Evolutionary conservation across 2,113 vertebrate genomes (phyloP).

Genomic region (Halichoeres trimaculatus): DNA sequence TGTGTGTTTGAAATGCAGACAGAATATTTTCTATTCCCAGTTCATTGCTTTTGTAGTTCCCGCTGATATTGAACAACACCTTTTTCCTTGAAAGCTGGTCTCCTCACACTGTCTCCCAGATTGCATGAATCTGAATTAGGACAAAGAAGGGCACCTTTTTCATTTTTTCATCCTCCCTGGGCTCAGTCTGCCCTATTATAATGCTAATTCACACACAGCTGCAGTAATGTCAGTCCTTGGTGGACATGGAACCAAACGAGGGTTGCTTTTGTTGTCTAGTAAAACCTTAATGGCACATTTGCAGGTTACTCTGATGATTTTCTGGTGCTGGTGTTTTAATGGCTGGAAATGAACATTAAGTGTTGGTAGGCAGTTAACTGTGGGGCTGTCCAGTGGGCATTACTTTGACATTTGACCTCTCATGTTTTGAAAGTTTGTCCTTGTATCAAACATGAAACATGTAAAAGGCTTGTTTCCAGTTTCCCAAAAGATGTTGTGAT

Average conservation of each 20-base stretch:
- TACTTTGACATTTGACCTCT: background rate
- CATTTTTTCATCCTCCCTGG: constrained; percentile 4
- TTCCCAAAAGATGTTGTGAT: no score
- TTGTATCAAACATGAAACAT: no score
- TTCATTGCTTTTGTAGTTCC: background rate
- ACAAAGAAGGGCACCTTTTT: constrained; percentile 15
- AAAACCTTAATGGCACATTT: background rate
- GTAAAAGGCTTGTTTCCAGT: no score
- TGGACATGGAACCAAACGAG: background rate
- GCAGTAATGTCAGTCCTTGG: background rate
- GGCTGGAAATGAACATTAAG: background rate
- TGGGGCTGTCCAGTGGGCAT: background rate
- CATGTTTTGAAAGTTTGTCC: no score
- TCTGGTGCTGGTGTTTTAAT: background rate
- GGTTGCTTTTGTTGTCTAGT: background rate
- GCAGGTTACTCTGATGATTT: background rate
- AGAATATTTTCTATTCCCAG: background rate
- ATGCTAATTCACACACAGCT: constrained; percentile 14
- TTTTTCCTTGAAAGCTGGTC: constrained; percentile 5
- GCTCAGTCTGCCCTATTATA: constrained; percentile 15
- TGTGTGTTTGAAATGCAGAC: background rate
- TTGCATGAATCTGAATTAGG: background rate
- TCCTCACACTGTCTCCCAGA: background rate
- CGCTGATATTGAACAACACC: constrained; percentile 7
- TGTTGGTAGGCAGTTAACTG: background rate